These are phyloP conservation scores for Rhinophrynus dorsalis DNA, from an alignment of 2,797 vertebrate species.

Conservation along the genomic window DNA sequence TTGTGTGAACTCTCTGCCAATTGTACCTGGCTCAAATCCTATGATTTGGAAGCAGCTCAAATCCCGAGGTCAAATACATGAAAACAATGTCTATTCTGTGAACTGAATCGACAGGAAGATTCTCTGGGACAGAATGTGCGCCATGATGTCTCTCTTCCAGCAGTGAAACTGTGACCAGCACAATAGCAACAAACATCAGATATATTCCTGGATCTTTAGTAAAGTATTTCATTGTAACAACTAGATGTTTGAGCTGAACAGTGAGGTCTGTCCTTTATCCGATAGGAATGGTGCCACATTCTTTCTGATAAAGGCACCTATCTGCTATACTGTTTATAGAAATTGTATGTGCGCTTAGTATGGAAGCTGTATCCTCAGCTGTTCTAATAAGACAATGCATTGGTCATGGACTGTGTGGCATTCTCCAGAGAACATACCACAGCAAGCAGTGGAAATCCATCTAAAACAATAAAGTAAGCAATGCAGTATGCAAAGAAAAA, in stretches of 20 bases:
- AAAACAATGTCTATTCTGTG: constrained; percentile 15
- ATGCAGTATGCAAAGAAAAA: no score
- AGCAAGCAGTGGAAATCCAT: no score
- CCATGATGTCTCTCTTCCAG: constrained; percentile 12
- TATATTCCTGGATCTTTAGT: constrained; percentile 25
- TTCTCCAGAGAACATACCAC: not conserved
- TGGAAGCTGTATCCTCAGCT: constrained; percentile 15
- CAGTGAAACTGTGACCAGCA: constrained; percentile 1
- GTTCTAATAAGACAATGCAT: constrained; percentile 10
- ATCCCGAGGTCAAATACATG: not conserved
- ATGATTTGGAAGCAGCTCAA: constrained; percentile 33
- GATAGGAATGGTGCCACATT: constrained; percentile 34
- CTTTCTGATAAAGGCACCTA: constrained; percentile 21
- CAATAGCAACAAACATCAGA: constrained; percentile 25
- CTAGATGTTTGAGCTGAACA: constrained; percentile 21
- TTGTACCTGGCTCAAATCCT: not conserved
- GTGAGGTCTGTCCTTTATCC: constrained; percentile 13
- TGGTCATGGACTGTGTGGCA: not conserved
- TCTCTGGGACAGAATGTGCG: constrained; percentile 14
- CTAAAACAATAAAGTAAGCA: no score
- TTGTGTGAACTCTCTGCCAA: not conserved
- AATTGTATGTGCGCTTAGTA: constrained; percentile 1
- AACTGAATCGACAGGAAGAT: constrained; percentile 3
- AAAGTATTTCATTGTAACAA: constrained; percentile 28
- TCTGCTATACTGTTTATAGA: constrained; percentile 13